These are phyloP conservation scores for Cyprinella venusta DNA, from an alignment of 2,797 vertebrate genomes.

Conservation along the genomic window DNA sequence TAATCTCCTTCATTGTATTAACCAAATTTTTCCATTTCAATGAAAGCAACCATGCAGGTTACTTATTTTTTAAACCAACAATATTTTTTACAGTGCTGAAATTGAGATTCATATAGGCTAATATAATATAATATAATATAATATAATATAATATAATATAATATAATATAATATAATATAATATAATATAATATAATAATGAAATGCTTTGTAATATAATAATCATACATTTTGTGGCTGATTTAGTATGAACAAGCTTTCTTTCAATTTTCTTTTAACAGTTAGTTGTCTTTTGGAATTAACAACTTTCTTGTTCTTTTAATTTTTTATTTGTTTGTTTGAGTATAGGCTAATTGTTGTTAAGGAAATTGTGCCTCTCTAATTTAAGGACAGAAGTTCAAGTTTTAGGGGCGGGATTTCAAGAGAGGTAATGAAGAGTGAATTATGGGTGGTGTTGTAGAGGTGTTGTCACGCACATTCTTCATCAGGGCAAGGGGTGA, in stretches of 20 bases:
- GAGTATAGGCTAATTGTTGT: background rate
- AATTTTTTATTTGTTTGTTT: background rate
- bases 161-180: background rate
- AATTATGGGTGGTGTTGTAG: slow-evolving; percentile 54
- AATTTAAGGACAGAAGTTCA: slow-evolving; percentile 50
- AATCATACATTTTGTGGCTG: too few relatives aligned
- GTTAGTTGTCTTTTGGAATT: background rate
- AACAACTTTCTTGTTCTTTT: background rate
- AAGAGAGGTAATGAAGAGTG: slow-evolving; percentile 63
- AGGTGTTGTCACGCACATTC: slow-evolving; percentile 67
- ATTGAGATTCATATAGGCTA: background rate
- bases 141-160: background rate
- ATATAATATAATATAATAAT: background rate
- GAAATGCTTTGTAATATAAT: background rate
- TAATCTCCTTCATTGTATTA: too few relatives aligned
- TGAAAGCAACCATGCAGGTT: too few relatives aligned
- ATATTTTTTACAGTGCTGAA: background rate
- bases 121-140: background rate
- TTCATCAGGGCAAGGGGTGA: slow-evolving; percentile 70
- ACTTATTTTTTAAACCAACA: too few relatives aligned
- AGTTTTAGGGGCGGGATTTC: slow-evolving; percentile 44
- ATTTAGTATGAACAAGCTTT: background rate
- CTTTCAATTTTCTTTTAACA: background rate
- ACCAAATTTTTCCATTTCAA: too few relatives aligned
- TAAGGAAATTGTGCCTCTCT: background rate